Percentiles rank a stretch among this genome's conserved stretches.
These are phyloP conservation scores for Talpa occidentalis DNA, from an alignment of 2,113 vertebrate species.

Conservation along the genomic window DNA sequence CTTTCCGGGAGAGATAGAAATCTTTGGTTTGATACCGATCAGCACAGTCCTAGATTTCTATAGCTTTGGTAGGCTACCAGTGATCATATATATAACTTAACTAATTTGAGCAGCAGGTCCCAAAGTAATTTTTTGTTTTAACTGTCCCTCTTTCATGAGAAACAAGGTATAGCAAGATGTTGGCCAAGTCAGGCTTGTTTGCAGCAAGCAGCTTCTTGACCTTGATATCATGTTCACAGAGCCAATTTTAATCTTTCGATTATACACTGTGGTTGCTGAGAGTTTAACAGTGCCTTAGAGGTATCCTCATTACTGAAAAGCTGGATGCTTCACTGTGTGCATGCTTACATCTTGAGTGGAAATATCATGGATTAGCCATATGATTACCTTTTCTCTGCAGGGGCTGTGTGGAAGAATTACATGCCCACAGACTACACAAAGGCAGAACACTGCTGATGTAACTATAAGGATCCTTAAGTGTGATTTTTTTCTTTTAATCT, in stretches of 20 bases:
- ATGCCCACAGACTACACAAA: slow-evolving; percentile 12
- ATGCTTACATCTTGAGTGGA: slow-evolving; percentile 38
- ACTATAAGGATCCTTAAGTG: slow-evolving; percentile 52
- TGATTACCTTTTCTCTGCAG: slow-evolving; percentile 17
- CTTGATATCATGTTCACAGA: background rate
- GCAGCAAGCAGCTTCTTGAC: slow-evolving; percentile 46
- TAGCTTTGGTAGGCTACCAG: slow-evolving; percentile 80
- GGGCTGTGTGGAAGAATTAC: slow-evolving; percentile 24
- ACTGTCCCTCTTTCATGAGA: slow-evolving; percentile 37
- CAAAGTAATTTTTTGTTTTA: slow-evolving; percentile 37
- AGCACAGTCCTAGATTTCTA: slow-evolving; percentile 74
- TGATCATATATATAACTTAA: slow-evolving; percentile 54
- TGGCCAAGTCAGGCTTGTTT: background rate
- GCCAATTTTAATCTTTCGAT: slow-evolving; percentile 10
- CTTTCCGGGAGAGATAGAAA: slow-evolving; percentile 73
- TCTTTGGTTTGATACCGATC: slow-evolving; percentile 80
- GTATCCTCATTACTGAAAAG: slow-evolving; percentile 44
- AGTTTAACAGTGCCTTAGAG: background rate
- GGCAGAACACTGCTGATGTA: slow-evolving; percentile 59
- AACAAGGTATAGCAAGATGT: slow-evolving; percentile 22
- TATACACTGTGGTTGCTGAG: background rate
- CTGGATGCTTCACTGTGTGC: background rate
- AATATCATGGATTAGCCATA: background rate
- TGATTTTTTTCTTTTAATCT: slow-evolving; percentile 26
- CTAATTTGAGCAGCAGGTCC: slow-evolving; percentile 67